Conservation (phyloP, 2,113 vertebrate genomes). For the Isichthys henryi region DNA sequence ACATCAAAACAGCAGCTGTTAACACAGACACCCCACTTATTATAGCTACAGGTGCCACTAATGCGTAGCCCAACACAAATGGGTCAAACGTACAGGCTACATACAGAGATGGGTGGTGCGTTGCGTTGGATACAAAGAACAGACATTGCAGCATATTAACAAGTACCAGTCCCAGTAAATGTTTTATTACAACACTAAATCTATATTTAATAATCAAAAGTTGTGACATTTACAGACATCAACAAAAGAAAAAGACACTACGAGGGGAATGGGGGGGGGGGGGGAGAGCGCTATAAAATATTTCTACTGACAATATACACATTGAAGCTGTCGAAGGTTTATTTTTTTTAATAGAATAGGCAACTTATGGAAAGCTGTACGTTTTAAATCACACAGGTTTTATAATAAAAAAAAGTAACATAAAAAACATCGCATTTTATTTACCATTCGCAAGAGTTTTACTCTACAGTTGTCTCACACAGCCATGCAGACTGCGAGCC, state of each 20-base stretch:
- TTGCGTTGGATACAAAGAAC: slow-evolving; percentile 7
- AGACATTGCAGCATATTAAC: slow-evolving; percentile 5
- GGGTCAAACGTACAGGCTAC: not conserved
- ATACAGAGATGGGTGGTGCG: not conserved
- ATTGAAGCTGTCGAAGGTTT: slow-evolving; percentile 72
- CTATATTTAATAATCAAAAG: slow-evolving; percentile 85
- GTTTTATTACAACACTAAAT: slow-evolving; percentile 99
- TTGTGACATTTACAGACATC: slow-evolving; percentile 94
- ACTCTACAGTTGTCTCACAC: slow-evolving; percentile 78
- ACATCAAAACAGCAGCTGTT: not conserved
- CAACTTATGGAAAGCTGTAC: slow-evolving; percentile 67
- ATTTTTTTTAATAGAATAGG: slow-evolving; percentile 34
- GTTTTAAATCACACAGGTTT: slow-evolving; percentile 75
- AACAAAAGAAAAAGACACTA: slow-evolving; percentile 58
- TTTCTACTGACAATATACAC: slow-evolving; percentile 85
- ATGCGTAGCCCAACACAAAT: not conserved
- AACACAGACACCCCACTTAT: not conserved
- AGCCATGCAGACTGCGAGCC: slow-evolving; percentile 77
- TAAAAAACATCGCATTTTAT: slow-evolving; percentile 80
- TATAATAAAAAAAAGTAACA: slow-evolving; percentile 87
- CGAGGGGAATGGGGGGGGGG: slow-evolving; percentile 16
- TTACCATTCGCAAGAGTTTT: slow-evolving; percentile 86
- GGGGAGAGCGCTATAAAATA: slow-evolving; percentile 80
- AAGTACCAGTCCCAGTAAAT: slow-evolving; percentile 82
- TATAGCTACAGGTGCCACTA: not conserved